Conservation (phyloP, 2,797 vertebrate genomes). For the Microctenopoma stevenorrisi region DNA sequence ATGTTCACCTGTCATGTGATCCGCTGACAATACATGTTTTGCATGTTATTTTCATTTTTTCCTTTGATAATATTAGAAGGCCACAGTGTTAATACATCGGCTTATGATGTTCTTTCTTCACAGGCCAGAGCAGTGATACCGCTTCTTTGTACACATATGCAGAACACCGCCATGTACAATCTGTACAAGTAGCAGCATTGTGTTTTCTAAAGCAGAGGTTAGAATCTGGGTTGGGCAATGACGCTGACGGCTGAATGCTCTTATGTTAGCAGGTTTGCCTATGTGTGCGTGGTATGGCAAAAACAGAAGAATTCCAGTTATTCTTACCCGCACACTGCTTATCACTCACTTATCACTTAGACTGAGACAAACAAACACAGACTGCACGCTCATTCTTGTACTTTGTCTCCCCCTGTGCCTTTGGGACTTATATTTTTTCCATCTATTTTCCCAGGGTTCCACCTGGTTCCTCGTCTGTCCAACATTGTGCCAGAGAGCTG, state of each 20-base stretch:
- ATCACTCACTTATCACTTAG: neutral
- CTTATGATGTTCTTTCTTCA: neutral
- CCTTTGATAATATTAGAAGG: neutral
- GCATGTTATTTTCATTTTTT: conserved; percentile 43
- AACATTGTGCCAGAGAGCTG: conserved; percentile 97
- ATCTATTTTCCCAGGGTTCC: conserved; percentile 87
- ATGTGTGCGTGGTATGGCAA: neutral
- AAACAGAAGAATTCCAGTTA: neutral
- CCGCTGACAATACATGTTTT: conserved; percentile 8
- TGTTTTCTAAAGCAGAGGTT: neutral
- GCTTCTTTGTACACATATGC: neutral
- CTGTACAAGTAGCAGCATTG: neutral
- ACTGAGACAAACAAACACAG: neutral
- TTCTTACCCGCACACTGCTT: neutral
- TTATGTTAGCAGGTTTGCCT: neutral
- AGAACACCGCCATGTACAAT: neutral
- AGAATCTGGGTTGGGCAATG: neutral
- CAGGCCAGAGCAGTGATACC: neutral
- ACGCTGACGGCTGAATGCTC: conserved; percentile 16
- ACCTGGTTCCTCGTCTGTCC: conserved; percentile 92
- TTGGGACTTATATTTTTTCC: neutral
- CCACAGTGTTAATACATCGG: too few relatives aligned
- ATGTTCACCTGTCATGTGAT: conserved; percentile 2
- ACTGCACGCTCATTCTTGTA: neutral
- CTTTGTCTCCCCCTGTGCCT: neutral